These are phyloP conservation scores for Hyppa rectilinea DNA, from an alignment of 2,888 invertebrate species.

Conservation along the genomic window DNA sequence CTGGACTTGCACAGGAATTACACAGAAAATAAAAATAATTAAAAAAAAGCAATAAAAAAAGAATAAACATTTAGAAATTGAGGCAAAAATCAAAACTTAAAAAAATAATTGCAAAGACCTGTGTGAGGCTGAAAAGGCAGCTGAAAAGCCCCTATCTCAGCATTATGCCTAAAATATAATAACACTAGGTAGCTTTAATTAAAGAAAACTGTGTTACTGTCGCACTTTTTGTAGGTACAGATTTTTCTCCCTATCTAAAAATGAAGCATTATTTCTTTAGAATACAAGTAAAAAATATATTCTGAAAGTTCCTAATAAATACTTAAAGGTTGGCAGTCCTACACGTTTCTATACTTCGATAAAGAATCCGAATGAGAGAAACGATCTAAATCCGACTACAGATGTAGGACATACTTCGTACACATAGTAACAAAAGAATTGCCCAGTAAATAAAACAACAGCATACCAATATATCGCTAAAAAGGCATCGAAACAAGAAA, in stretches of 20 bases:
- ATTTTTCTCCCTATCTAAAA: background rate
- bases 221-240: background rate
- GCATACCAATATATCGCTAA: conserved; percentile 74
- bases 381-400: conserved; percentile 47
- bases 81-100: too few relatives aligned
- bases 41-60: too few relatives aligned
- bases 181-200: background rate
- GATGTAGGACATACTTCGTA: conserved; percentile 42
- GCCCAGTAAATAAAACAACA: conserved; percentile 75
- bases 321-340: background rate
- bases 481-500: conserved; percentile 79
- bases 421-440: conserved; percentile 59
- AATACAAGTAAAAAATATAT: background rate
- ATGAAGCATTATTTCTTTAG: background rate
- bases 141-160: too few relatives aligned
- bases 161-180: too few relatives aligned
- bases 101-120: too few relatives aligned
- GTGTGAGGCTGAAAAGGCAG: too few relatives aligned
- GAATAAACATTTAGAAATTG: too few relatives aligned
- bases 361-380: conserved; percentile 36
- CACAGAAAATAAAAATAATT: too few relatives aligned
- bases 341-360: conserved; percentile 1
- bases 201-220: background rate
- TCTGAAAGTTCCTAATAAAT: background rate
- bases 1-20: too few relatives aligned